These are phyloP conservation scores for Distichodus sexfasciatus DNA, from an alignment of 2,797 vertebrate species.

Conservation along the genomic window DNA sequence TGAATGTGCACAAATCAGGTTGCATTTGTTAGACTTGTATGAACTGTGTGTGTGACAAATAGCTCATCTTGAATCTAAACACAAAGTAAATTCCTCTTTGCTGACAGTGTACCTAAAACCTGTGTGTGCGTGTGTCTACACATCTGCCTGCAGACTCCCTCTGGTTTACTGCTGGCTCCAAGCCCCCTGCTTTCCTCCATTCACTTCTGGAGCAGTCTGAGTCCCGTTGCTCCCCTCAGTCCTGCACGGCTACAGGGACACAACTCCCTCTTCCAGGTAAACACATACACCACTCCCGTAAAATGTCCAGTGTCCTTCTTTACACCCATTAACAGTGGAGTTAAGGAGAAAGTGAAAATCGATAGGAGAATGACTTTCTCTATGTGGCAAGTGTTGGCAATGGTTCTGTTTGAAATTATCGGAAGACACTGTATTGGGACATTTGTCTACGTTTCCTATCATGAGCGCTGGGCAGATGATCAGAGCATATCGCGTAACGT, in stretches of 20 bases:
- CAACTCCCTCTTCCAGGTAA: conserved; percentile 90
- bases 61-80: not conserved
- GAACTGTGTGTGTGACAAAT: no score
- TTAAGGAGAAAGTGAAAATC: not conserved
- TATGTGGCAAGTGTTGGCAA: not conserved
- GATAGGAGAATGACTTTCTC: not conserved
- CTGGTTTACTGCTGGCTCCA: conserved; percentile 88
- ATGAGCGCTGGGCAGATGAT: conserved; percentile 11
- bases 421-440: not conserved
- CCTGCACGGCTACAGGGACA: conserved; percentile 91
- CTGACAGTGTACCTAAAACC: conserved; percentile 31
- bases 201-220: conserved; percentile 95
- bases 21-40: no score
- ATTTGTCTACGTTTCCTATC: conserved; percentile 4
- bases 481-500: not conserved
- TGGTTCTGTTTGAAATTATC: conserved; percentile 19
- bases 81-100: not conserved
- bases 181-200: conserved; percentile 92
- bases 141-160: conserved; percentile 81
- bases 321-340: not conserved
- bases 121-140: conserved; percentile 1
- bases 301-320: not conserved
- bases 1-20: no score
- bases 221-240: conserved; percentile 91
- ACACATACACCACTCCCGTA: not conserved